Conservation (phyloP, 2,797 vertebrate species). For the Acanthurus lineatus region DNA sequence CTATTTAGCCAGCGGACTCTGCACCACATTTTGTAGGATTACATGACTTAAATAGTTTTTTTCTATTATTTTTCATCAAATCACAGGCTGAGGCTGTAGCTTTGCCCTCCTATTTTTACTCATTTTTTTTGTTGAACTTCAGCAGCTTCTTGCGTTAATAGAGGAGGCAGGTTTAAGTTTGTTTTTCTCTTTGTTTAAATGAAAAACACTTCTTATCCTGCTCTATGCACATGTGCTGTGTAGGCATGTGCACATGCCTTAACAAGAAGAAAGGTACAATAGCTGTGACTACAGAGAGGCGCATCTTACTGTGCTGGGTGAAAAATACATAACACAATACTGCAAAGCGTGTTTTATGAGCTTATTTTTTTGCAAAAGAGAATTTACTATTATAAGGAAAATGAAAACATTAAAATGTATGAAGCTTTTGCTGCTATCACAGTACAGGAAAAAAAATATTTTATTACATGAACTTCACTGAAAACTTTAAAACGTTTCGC, state of each 20-base stretch:
- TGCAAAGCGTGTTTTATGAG: conserved; percentile 40
- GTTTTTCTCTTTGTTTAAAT: conserved; percentile 37
- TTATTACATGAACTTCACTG: conserved; percentile 55
- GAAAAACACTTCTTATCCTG: conserved; percentile 65
- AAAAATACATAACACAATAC: conserved; percentile 52
- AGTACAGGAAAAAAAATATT: conserved; percentile 59
- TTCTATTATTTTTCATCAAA: conserved; percentile 18
- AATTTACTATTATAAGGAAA: conserved; percentile 32
- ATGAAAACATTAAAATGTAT: conserved; percentile 26
- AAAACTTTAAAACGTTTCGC: conserved; percentile 34
- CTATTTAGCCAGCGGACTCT: conserved; percentile 21
- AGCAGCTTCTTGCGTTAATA: conserved; percentile 44
- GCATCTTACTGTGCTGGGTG: conserved; percentile 46
- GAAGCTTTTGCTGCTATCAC: conserved; percentile 69
- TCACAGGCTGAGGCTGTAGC: conserved; percentile 39
- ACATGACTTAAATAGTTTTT: conserved; percentile 18
- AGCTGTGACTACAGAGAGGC: conserved; percentile 64
- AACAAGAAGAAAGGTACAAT: conserved; percentile 63
- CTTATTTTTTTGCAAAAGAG: conserved; percentile 64
- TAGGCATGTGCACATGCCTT: conserved; percentile 80
- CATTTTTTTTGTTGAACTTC: conserved; percentile 35
- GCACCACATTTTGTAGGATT: conserved; percentile 44
- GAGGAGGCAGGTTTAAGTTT: conserved; percentile 29
- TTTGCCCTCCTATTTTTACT: conserved; percentile 5
- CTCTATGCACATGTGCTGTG: conserved; percentile 77